These are phyloP conservation scores for Galeopterus variegatus DNA, from an alignment of 2,113 vertebrate genomes.

Conservation along the genomic window DNA sequence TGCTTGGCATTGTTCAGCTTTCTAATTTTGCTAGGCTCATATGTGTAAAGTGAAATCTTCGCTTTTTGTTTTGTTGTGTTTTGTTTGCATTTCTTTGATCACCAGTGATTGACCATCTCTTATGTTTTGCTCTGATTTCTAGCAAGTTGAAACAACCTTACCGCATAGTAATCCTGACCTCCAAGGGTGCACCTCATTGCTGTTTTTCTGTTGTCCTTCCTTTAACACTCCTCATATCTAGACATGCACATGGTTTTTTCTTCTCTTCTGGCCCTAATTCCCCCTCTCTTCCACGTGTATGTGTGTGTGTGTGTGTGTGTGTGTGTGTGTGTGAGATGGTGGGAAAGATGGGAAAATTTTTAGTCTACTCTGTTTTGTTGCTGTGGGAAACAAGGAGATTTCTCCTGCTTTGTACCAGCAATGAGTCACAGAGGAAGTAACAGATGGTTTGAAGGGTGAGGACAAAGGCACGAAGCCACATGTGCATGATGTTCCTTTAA, in stretches of 20 bases:
- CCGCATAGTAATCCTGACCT: not conserved
- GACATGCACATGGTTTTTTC: not conserved
- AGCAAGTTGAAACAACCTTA: not conserved
- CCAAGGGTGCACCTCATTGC: not conserved
- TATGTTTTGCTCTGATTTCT: not conserved
- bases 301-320: too few species aligned
- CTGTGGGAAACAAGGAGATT: conserved; percentile 35
- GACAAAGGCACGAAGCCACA: conserved; percentile 44
- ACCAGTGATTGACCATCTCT: not conserved
- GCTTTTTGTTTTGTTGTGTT: not conserved
- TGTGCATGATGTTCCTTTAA: conserved; percentile 56
- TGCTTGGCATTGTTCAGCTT: not conserved
- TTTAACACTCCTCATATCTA: not conserved
- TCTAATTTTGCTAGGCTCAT: not conserved
- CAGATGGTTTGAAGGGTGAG: conserved; percentile 60
- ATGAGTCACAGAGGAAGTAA: conserved; percentile 41
- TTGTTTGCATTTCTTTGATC: not conserved
- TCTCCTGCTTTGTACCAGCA: not conserved
- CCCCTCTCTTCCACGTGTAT: not conserved
- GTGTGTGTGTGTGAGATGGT: conserved; percentile 1
- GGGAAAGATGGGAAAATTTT: conserved; percentile 45
- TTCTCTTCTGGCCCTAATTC: not conserved
- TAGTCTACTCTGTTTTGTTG: conserved; percentile 55
- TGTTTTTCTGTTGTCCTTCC: not conserved
- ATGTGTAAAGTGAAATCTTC: not conserved